Evolutionary conservation across 1,140 invertebrate genomes (phyloP), one percentile per base, ranked within the genome.

Genomic region (Aphelinus certus): DNA sequence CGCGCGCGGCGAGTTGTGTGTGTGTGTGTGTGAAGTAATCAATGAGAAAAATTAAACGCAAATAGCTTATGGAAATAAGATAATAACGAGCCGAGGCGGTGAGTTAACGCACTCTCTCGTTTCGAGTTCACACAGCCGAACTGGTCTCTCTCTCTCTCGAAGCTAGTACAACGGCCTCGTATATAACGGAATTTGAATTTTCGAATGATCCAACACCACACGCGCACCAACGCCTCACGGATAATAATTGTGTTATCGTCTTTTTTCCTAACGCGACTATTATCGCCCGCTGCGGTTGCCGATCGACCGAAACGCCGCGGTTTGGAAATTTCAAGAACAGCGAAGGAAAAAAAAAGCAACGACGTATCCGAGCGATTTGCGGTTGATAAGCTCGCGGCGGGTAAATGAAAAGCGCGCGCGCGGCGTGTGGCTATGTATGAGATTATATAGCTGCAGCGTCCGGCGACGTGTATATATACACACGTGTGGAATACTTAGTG

Each of bases 1-100:
- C 26, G 26, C 26, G 26, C 26, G 26, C 26, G 26, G 26, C 26
- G 26, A 26, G 26, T 26, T 26, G 26, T 26, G 26, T 26, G 26
- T 26, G 26, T 26, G 26, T 26, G 26, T 26, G 26, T 55, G n/a
- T 51, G 55, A 73, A 71, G 42, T 57, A 66, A 73, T 73, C 63
- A 63, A 73, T 73, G 64, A 51, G 47, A 53, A 73, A 58, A 73
- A 73, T 10, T 26, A 10, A 66, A 46, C 63, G 48, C 63, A 60
- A 53, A 66, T 72, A 64, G 43, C 45, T 72, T 58, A 72, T 48
- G 61, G 61, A 64, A 64, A 64, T 72, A 46, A 72, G 62, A 72
- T 64, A 64, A 57, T 49, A 26, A 26, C 26, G 62, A 42, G 42
- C n/a, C 48, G 26, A 56, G 2, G 49, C 51, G 53, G n/a, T 7